Evolutionary conservation across 2,888 invertebrate species (phyloP), one percentile per base, ranked within the genome.

Genomic region (Copidosoma aretas): DNA sequence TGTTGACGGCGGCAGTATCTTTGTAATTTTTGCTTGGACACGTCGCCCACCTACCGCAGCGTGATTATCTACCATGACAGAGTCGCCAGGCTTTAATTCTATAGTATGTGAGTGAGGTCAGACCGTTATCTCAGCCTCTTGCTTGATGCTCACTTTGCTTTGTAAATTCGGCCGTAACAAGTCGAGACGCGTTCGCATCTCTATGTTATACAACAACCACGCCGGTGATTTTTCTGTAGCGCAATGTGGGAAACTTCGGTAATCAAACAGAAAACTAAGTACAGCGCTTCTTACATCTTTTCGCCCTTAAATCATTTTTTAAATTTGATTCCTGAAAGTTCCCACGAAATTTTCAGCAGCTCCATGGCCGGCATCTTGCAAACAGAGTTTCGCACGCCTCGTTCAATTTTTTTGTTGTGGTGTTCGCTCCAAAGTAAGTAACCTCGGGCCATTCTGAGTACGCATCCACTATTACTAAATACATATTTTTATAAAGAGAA

Each of bases 261-360:
- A 69, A 60, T 71, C 69, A 32, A 64, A 66, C 19, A 69, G 46
- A 39, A 71, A 69, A 32, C 25, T 41, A 19, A 69, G 54, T 21
- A n/a, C 8, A 32, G 71, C 66, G 22, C 4, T 32, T 5, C 22
- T n/a, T 12, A 71, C 8, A n/a, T 49, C 22, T 24, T 56, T 15
- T 15, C n/a, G n/a, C 67, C 67, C 4, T 21, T 61, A 25, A n/a
- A n/a, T n/a, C 4, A 72, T 67, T 54, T 67, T 60, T 19, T 49
- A 67, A 12, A 61, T 56, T 59, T 67, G 67, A 17, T 60, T 53
- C 56, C 67, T 72, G n/a, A 67, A 62, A 1, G 70, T 72, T n/a
- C 56, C 53, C 0, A 72, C 65, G 15, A 70, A 72, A 25, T 70
- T 72, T 25, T 72, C 72, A 5, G 67, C 70, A n/a, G 61, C 54